Evolutionary conservation across 1,140 invertebrate species (phyloP), one percentile per base, ranked within the genome.

Genomic region (Pantala flavescens): DNA sequence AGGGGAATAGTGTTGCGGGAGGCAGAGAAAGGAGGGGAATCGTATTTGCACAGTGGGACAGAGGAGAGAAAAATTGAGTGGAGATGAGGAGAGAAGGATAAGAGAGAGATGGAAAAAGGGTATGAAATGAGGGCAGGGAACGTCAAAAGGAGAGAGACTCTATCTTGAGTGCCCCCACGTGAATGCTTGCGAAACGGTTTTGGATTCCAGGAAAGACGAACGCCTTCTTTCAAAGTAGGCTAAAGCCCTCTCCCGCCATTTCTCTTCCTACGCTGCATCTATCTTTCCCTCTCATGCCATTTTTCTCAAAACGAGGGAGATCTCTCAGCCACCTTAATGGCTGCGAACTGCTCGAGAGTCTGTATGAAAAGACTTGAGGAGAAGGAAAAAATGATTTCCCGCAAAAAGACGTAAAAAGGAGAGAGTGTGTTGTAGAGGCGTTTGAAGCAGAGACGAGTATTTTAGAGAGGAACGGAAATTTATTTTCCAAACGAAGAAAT

Each of bases 111-210:
- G n/a, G 16, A 21, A 36, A 63, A 21, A 12, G 49, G 49, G 49
- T 14, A 21, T 63, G n/a, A 63, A 63, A 21, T 21, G 12, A 21
- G 49, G 49, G 28, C 28, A 36, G 28, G 9, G 28, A 36, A 36
- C 28, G 28, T 36, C 28, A 63, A 12, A 63, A 21, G 49, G 49
- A 21, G 14, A 14, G 49, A 14, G 49, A 19, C 49, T 63, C 49
- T 63, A 63, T 63, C 49, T 63, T 63, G 49, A 63, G 49, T 63
- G 49, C 49, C n/a, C 49, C 49, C 49, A 63, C 49, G 49, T 63
- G 49, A 63, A 63, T 63, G 49, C 49, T 63, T 63, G 49, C n/a
- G 49, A 63, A 63, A 63, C 49, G 49, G 49, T 63, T 63, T 63
- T 63, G 49, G n/a, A 21, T 63, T 63, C 49, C 49, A 16, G 49